Conservation (phyloP, 2,797 vertebrate species). For the Pteropus rufus region DNA sequence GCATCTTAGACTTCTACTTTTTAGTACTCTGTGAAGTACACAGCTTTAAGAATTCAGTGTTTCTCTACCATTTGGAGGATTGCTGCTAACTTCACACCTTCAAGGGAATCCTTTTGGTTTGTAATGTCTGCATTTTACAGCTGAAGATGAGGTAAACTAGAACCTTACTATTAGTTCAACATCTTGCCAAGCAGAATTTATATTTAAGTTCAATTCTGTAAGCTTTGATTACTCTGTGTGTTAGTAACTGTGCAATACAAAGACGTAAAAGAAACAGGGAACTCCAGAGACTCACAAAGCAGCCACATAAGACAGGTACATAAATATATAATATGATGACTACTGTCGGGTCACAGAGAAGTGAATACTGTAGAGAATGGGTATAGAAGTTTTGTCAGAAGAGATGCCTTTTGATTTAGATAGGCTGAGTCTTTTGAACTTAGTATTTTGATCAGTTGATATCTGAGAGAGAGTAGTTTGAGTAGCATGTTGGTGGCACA, state of each 20-base stretch:
- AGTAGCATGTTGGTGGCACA: neutral
- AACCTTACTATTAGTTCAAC: neutral
- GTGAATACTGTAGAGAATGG: neutral
- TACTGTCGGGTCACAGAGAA: neutral
- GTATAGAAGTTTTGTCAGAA: constrained; percentile 3
- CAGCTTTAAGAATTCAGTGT: constrained; percentile 15
- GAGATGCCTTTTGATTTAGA: constrained; percentile 1
- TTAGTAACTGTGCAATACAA: neutral
- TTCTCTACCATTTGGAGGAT: constrained; percentile 16
- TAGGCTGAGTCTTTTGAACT: neutral
- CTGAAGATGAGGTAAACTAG: neutral
- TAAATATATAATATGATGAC: neutral
- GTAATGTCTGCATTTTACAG: constrained; percentile 17
- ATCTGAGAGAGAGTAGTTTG: neutral
- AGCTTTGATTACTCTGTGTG: neutral
- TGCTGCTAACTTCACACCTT: constrained; percentile 30
- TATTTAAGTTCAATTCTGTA: constrained; percentile 31
- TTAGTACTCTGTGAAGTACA: neutral
- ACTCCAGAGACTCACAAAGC: constrained; percentile 1
- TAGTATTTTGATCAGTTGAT: neutral
- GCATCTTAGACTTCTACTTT: constrained; percentile 20
- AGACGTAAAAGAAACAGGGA: neutral
- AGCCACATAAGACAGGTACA: neutral
- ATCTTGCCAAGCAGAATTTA: constrained; percentile 20
- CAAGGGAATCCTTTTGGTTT: constrained; percentile 18